These are phyloP conservation scores for Leptoteleia sp. DNA, from an alignment of 1,140 invertebrate species.

Conservation along the genomic window DNA sequence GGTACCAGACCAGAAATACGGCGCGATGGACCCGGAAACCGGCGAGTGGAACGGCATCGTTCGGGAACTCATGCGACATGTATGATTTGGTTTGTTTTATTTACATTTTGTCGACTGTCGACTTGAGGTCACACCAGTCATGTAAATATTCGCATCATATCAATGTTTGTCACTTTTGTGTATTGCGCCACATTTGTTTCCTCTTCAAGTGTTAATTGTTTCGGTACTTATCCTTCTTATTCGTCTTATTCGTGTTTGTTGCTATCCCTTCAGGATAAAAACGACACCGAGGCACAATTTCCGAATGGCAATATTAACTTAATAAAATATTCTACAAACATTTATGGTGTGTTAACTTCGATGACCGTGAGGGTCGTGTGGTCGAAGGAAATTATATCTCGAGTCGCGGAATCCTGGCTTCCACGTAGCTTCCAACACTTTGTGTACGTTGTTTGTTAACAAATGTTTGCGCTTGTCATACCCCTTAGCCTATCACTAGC, in stretches of 20 bases:
- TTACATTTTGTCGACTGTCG: slow-evolving; percentile 59
- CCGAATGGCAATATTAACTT: too few relatives aligned
- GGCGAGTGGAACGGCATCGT: slow-evolving; percentile 93
- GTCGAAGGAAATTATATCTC: slow-evolving; percentile 4
- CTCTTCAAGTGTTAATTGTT: too few relatives aligned
- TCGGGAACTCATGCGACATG: slow-evolving; percentile 88
- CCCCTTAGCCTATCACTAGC: slow-evolving; percentile 20
- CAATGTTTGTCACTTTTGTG: slow-evolving; percentile 17
- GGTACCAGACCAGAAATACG: slow-evolving; percentile 89
- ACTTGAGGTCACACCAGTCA: slow-evolving; percentile 42
- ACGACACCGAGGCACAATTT: too few relatives aligned
- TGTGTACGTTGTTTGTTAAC: slow-evolving; percentile 32
- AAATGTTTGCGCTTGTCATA: slow-evolving; percentile 39
- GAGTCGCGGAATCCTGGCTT: neutral
- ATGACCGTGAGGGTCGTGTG: too few relatives aligned
- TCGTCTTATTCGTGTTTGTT: too few relatives aligned
- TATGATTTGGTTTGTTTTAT: slow-evolving; percentile 81
- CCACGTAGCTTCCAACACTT: slow-evolving; percentile 34
- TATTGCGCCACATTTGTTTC: slow-evolving; percentile 35
- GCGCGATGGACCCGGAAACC: slow-evolving; percentile 85
- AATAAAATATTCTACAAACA: too few relatives aligned
- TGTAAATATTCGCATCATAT: slow-evolving; percentile 52
- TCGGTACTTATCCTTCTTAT: too few relatives aligned
- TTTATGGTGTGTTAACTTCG: neutral
- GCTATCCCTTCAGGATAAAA: too few relatives aligned